A percentile compares a stretch with the other conserved stretches of the same genome.
Conservation (phyloP, 2,888 invertebrate genomes). For the Xestobium rufovillosum region DNA sequence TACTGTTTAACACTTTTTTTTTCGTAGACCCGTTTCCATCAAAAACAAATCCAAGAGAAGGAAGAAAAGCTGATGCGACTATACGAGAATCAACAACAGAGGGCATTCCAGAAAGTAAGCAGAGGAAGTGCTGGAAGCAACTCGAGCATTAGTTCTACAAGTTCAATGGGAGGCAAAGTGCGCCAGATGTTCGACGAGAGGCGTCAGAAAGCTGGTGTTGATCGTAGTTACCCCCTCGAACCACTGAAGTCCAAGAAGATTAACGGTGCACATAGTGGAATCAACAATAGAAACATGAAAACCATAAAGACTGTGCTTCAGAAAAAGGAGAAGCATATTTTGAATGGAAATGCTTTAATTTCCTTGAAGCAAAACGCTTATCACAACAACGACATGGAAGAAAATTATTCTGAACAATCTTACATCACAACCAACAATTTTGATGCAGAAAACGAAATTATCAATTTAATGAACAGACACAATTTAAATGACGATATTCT, state of each 20-base stretch:
- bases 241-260: conserved; percentile 52
- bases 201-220: conserved; percentile 66
- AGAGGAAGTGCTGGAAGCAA: conserved; percentile 47
- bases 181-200: conserved; percentile 83
- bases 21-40: conserved; percentile 75
- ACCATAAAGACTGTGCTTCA: conserved; percentile 38
- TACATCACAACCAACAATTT: conserved; percentile 24
- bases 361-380: conserved; percentile 38
- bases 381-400: conserved; percentile 37
- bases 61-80: conserved; percentile 68
- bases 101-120: conserved; percentile 53
- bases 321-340: conserved; percentile 38
- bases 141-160: conserved; percentile 31
- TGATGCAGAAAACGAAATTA: conserved; percentile 29
- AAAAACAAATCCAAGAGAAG: conserved; percentile 72
- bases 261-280: conserved; percentile 15
- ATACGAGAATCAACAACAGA: conserved; percentile 60
- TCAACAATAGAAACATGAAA: conserved; percentile 29
- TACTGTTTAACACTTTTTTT: conserved; percentile 27
- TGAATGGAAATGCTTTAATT: conserved; percentile 39
- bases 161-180: conserved; percentile 46
- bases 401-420: conserved; percentile 34
- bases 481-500: conserved; percentile 40
- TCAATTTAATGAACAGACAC: conserved; percentile 42
- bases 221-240: conserved; percentile 74